A percentile compares a stretch with the other conserved stretches of the same genome.
Conservation (phyloP, 2,888 invertebrate species). For the Caenorhabditis imperialis region DNA sequence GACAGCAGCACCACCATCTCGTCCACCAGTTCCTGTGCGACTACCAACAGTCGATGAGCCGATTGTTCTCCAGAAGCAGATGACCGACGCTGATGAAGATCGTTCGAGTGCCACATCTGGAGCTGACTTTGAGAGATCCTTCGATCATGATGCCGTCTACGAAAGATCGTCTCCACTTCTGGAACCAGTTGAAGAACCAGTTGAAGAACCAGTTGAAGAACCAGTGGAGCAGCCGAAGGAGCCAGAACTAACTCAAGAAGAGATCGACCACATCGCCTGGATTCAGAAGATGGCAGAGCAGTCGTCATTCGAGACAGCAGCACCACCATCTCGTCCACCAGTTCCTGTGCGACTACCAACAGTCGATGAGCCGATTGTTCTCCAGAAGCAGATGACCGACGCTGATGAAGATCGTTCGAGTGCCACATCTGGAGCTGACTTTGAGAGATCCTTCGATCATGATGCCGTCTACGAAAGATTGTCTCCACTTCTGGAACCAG, state of each 20-base stretch:
- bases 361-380: not conserved
- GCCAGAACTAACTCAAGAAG: constrained; percentile 38
- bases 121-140: constrained; percentile 53
- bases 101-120: constrained; percentile 36
- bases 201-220: not conserved
- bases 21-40: constrained; percentile 9
- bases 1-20: not conserved
- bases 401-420: constrained; percentile 16
- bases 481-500: constrained; percentile 31
- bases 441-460: constrained; percentile 33
- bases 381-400: not conserved
- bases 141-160: constrained; percentile 26
- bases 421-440: constrained; percentile 32
- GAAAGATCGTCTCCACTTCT: too few species aligned
- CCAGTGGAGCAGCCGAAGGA: constrained; percentile 9
- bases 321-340: constrained; percentile 4
- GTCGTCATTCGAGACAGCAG: constrained; percentile 16
- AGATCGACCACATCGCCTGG: constrained; percentile 57
- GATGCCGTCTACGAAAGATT: constrained; percentile 30
- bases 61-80: not conserved
- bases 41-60: constrained; percentile 6
- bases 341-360: constrained; percentile 6
- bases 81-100: not conserved
- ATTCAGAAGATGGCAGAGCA: constrained; percentile 50
- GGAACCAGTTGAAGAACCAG: too few species aligned